Percentiles rank a stretch among this genome's conserved stretches.
These are phyloP conservation scores for Anastrepha obliqua DNA, from an alignment of 1,140 invertebrate species.

Conservation along the genomic window DNA sequence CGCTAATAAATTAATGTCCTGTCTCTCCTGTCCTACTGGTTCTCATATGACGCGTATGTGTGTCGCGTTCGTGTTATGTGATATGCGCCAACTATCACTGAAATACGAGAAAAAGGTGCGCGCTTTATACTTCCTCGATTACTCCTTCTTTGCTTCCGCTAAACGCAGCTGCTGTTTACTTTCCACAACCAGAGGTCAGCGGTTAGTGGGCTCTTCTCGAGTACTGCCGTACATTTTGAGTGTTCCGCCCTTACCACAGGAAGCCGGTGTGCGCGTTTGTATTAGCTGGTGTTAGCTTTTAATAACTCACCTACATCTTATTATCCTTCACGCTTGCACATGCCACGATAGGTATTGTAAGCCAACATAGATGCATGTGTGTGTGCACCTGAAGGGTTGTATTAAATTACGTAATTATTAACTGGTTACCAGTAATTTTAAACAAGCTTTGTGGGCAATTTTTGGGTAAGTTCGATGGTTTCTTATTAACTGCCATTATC, in stretches of 20 bases:
- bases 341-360: neutral
- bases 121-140: neutral
- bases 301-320: neutral
- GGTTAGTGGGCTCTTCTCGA: neutral
- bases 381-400: neutral
- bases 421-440: neutral
- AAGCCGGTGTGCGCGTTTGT: neutral
- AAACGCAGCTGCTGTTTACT: neutral
- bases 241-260: neutral
- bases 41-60: neutral
- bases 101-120: neutral
- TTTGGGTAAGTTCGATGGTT: neutral
- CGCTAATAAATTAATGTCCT: slow-evolving; percentile 28
- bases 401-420: slow-evolving; percentile 47
- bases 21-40: neutral
- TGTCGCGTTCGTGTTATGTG: neutral
- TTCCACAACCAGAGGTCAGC: slow-evolving; percentile 14
- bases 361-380: too few relatives aligned
- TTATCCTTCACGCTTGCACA: neutral
- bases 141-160: neutral
- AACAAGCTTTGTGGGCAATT: neutral
- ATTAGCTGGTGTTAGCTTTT: neutral
- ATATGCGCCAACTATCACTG: neutral
- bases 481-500: neutral
- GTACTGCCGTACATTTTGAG: neutral